Conservation (phyloP, 1,140 invertebrate species). For the Oncopeltus fasciatus region DNA sequence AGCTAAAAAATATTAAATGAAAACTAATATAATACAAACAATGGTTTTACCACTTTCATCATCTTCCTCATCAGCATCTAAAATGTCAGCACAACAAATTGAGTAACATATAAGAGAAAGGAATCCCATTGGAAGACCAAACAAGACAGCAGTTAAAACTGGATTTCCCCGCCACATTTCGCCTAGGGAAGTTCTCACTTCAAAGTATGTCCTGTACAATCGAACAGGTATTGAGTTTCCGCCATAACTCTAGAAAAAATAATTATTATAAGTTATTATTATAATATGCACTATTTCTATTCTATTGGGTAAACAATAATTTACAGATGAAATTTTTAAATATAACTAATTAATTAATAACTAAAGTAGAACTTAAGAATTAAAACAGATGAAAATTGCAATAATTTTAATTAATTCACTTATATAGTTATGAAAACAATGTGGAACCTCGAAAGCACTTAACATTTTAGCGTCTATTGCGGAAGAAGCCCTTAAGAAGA, state of each 20-base stretch:
- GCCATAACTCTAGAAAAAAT: slow-evolving; percentile 50
- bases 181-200: slow-evolving; percentile 50
- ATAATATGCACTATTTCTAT: no score
- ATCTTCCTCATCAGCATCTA: slow-evolving; percentile 79
- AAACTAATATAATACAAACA: neutral
- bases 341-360: no score
- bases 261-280: slow-evolving; percentile 6
- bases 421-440: no score
- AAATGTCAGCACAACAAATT: slow-evolving; percentile 82
- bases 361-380: no score
- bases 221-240: slow-evolving; percentile 58
- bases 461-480: no score
- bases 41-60: slow-evolving; percentile 24
- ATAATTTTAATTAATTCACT: no score
- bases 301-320: no score
- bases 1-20: neutral
- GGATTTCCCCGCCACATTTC: slow-evolving; percentile 87
- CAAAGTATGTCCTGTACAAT: slow-evolving; percentile 61
- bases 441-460: no score
- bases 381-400: no score
- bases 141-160: slow-evolving; percentile 69
- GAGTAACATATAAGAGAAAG: slow-evolving; percentile 87
- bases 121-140: slow-evolving; percentile 79
- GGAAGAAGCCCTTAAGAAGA: no score
- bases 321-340: no score